Base-by-base conservation (phyloP, 2,113 vertebrate species). In the Nestor notabilis region DNA sequence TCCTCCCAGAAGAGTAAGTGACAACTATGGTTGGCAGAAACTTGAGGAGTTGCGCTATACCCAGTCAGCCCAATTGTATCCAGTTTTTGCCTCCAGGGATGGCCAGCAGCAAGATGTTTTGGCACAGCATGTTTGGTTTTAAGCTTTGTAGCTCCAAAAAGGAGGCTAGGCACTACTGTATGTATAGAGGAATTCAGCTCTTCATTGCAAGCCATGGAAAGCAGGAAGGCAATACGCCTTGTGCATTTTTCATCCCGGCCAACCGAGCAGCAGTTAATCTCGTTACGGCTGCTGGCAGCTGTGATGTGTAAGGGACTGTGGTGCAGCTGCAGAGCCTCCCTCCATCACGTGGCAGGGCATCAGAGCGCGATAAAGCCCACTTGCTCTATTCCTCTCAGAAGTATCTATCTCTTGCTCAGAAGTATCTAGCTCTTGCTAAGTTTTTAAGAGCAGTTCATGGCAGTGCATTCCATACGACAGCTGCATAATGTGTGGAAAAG, bases 1-100 rank as follows among this genome's bases (percentile, higher is more conserved):
- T 64, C 47, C 90, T 90, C 80, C 80, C 90, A 81, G 60, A 95
- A 94, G 83, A 90, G 65, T 61, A 95, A 97, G 64, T 87, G 64
- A 91, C 96, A 97, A 44, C 85, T 60, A 61, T 56, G 56, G 37
- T 56, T 92, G n/a, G 39, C 65, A 82, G 65, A 61, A 94, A 82
- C 72, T 41, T 69, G 47, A 80, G 46, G 60, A 83, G 17, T 21
- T 87, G 39, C 64, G 8, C 50, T 66, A 9, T 46, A 65, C 58
- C 50, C 5, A 61, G 28, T 79, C 76, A 90, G 71, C 71, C 44
- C 72, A 35, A 64, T 64, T 90, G 72, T 35, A 74, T 52, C 33
- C 29, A 52, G 11, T 41, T 75, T 96, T 70, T 83, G 25, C 87
- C 65, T 75, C 60, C 37, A 77, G 55, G 65, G 44, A 52, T 9